These are phyloP conservation scores for Holothuria scabra DNA, from an alignment of 53 echinoderm and acorn worm genomes.

Conservation along the genomic window DNA sequence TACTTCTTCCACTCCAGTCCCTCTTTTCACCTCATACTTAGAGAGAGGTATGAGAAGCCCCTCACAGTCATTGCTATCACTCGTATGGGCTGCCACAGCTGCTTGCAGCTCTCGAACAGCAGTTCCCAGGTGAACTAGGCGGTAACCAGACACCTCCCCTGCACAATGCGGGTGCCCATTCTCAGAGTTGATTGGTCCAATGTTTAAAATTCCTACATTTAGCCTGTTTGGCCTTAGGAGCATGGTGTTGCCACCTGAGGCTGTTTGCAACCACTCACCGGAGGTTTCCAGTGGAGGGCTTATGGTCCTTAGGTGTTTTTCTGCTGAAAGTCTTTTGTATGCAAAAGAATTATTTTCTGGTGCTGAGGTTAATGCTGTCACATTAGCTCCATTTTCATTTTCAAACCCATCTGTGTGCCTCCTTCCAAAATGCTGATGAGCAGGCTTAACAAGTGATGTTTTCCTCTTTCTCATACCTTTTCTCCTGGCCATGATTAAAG, in stretches of 20 bases:
- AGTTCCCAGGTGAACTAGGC: not conserved
- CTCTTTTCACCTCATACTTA: not conserved
- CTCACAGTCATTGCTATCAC: not conserved
- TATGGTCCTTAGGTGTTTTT: not conserved
- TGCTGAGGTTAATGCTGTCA: not conserved
- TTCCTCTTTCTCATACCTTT: not conserved
- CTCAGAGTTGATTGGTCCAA: not conserved
- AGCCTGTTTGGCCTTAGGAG: not conserved
- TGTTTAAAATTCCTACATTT: not conserved
- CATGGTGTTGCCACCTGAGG: not conserved
- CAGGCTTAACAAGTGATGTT: not conserved
- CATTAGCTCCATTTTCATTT: too few relatives aligned
- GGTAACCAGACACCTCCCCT: not conserved
- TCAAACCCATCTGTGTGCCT: not conserved
- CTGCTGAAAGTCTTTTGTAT: conserved; percentile 1
- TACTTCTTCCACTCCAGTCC: conserved; percentile 6
- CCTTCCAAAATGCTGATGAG: not conserved
- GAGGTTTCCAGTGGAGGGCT: not conserved
- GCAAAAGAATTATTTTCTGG: not conserved
- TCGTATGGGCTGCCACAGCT: not conserved
- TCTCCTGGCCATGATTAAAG: not conserved
- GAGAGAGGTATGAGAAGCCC: conserved; percentile 1
- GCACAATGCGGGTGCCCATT: not conserved
- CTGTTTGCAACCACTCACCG: not conserved
- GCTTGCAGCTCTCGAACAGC: not conserved